Percentiles rank a stretch among this genome's conserved stretches.
phyloP scores from a whole-genome alignment of 2,113 vertebrate genomes.

The Nesogale talazaci region DNA sequence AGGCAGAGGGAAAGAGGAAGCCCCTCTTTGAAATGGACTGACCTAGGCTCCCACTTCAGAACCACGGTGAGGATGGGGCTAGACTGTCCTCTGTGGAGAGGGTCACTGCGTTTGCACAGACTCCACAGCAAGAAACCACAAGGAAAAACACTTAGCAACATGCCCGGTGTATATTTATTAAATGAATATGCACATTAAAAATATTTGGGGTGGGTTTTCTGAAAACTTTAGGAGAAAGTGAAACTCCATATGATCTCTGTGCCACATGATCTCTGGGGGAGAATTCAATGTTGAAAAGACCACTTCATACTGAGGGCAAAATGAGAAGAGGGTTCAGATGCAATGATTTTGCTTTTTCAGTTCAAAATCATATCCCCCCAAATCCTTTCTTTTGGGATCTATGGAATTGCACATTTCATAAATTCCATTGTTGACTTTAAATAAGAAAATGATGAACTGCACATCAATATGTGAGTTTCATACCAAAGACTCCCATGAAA shows the following conservation, averaged over 20 bases:
- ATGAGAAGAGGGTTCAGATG: not conserved
- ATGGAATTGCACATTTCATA: conserved; percentile 34
- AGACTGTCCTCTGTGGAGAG: no score
- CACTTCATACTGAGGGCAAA: not conserved
- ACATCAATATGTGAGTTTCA: not conserved
- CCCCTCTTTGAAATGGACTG: no score
- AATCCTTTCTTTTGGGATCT: not conserved
- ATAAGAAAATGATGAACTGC: not conserved
- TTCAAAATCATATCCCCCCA: conserved; percentile 14
- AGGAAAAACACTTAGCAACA: not conserved
- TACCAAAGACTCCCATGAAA: conserved; percentile 52
- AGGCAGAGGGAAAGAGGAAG: no score
- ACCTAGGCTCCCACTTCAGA: no score
- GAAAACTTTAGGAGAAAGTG: not conserved
- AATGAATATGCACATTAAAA: not conserved
- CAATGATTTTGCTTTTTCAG: not conserved
- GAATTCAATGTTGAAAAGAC: conserved; percentile 17
- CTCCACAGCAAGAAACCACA: no score
- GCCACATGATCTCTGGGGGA: not conserved
- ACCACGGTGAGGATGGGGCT: no score
- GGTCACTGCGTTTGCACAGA: no score
- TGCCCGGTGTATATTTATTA: not conserved
- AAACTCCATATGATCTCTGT: not conserved
- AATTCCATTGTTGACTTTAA: conserved; percentile 34
- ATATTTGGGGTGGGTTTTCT: not conserved